Conservation (phyloP, 1,140 invertebrate genomes). For the Musca vetustissima region DNA sequence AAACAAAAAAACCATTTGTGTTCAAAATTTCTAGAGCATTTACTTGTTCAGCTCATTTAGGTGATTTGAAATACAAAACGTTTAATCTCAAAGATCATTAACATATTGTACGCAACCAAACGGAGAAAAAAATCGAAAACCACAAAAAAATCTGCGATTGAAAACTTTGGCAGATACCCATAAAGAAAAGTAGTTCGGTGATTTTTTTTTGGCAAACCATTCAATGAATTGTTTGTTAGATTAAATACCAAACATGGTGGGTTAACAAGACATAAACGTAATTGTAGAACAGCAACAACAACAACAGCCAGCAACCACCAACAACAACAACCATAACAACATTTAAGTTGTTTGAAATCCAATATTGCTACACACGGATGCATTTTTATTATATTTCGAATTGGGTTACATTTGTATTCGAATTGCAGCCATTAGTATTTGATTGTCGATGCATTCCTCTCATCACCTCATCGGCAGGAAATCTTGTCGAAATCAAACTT, state of each 20-base stretch:
- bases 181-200: neutral
- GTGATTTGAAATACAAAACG: neutral
- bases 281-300: neutral
- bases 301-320: no score
- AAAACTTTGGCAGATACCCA: no score
- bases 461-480: no score
- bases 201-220: constrained; percentile 5
- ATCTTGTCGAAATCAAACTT: no score
- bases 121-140: neutral
- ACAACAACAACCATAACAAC: neutral
- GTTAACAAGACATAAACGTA: constrained; percentile 20
- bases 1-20: no score
- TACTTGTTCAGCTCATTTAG: constrained; percentile 19
- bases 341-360: neutral
- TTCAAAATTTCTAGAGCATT: constrained; percentile 13
- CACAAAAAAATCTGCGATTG: neutral
- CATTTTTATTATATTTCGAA: neutral
- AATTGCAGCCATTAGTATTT: neutral
- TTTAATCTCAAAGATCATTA: constrained; percentile 21
- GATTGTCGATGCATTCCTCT: no score
- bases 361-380: neutral
- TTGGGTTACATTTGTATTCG: constrained; percentile 6
- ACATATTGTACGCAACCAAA: constrained; percentile 19
- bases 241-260: constrained; percentile 24
- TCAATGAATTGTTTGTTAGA: constrained; percentile 10